Conservation (phyloP, 2,797 vertebrate species). For the Bovichtus variegatus region DNA sequence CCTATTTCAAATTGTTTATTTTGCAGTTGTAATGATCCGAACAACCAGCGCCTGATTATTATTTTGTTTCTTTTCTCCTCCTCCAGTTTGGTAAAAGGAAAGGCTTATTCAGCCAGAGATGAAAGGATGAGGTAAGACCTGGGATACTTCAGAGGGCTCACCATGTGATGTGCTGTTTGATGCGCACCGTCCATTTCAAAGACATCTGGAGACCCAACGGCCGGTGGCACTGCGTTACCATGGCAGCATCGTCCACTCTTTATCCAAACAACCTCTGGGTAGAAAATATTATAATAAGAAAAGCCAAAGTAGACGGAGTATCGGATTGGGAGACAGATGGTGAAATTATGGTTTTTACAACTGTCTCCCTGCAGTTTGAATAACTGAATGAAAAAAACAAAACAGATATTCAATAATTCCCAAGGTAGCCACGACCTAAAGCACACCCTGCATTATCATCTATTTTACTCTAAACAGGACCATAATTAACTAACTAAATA, state of each 20-base stretch:
- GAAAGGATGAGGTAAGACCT: constrained; percentile 76
- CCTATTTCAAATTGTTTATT: constrained; percentile 36
- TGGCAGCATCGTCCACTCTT: constrained; percentile 69
- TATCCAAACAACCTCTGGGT: constrained; percentile 43
- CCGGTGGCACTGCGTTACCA: constrained; percentile 73
- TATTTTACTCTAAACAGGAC: too few relatives aligned
- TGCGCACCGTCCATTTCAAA: constrained; percentile 77
- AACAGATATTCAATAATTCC: too few relatives aligned
- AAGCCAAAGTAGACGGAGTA: constrained; percentile 29
- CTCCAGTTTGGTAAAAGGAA: constrained; percentile 47
- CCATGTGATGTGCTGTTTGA: constrained; percentile 77
- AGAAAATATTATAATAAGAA: constrained; percentile 51
- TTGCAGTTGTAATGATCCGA: constrained; percentile 24
- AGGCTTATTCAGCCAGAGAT: constrained; percentile 70
- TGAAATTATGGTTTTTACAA: constrained; percentile 30
- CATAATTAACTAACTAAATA: too few relatives aligned
- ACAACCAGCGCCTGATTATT: constrained; percentile 47
- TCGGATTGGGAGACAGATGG: constrained; percentile 15
- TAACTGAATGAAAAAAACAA: background rate
- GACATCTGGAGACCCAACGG: constrained; percentile 76
- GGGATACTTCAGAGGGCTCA: constrained; percentile 68
- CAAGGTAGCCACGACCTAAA: too few relatives aligned
- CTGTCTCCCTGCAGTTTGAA: background rate
- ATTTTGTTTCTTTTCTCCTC: constrained; percentile 39
- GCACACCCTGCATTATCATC: too few relatives aligned